Conservation (phyloP, 2,888 invertebrate species). For the Cyclophora albipunctata region DNA sequence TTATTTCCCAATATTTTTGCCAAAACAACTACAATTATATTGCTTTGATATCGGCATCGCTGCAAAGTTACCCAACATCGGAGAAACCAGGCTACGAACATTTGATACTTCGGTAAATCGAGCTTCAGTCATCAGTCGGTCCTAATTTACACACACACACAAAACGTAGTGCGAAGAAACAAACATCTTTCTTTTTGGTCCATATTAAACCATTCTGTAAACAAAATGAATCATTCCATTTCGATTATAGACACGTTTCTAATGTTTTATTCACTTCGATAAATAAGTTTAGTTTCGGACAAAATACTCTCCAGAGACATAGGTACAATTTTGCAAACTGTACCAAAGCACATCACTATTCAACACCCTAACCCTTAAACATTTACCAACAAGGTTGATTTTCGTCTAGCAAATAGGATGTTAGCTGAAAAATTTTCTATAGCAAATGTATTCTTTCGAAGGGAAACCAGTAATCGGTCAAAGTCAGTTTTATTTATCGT, state of each 20-base stretch:
- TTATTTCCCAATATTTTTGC: too few species aligned
- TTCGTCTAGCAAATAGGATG: background rate
- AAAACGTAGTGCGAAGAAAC: too few species aligned
- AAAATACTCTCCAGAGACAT: slow-evolving; percentile 70
- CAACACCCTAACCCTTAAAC: background rate
- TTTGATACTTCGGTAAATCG: too few species aligned
- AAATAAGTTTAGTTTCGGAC: slow-evolving; percentile 72
- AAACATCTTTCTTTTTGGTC: too few species aligned
- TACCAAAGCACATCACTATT: too few species aligned
- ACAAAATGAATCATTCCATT: slow-evolving; percentile 48
- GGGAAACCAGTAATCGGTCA: slow-evolving; percentile 69
- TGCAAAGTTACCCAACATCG: too few species aligned
- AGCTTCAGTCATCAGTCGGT: too few species aligned
- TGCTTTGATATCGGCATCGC: too few species aligned
- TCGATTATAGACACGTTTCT: slow-evolving; percentile 48
- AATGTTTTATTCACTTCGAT: slow-evolving; percentile 66
- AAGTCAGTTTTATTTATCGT: slow-evolving; percentile 74
- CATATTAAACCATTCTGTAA: slow-evolving; percentile 11
- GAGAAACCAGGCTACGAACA: too few species aligned
- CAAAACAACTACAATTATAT: too few species aligned
- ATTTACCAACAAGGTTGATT: slow-evolving; percentile 1
- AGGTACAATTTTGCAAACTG: slow-evolving; percentile 52
- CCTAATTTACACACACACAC: too few species aligned
- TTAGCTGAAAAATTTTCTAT: background rate
- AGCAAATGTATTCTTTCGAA: slow-evolving; percentile 53